Evolutionary conservation across 1,140 invertebrate species (phyloP).

Genomic region (Subanguina moxae): DNA sequence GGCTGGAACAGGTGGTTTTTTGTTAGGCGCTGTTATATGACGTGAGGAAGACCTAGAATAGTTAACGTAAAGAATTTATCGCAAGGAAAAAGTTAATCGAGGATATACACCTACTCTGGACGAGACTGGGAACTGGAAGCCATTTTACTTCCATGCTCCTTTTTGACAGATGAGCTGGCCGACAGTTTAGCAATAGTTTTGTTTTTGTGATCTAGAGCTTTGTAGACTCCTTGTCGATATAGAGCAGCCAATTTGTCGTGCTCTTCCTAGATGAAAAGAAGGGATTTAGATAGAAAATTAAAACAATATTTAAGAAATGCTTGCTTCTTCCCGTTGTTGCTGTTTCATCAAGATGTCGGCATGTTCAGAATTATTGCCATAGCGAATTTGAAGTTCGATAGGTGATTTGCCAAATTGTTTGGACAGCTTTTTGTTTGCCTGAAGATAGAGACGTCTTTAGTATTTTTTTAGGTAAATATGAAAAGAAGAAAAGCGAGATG

Average conservation of each 20-base stretch:
- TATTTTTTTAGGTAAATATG: background rate
- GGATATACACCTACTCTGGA: no score
- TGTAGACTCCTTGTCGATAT: conserved; percentile 12
- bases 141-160: no score
- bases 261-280: conserved; percentile 11
- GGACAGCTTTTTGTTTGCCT: conserved; percentile 39
- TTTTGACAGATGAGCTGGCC: no score
- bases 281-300: background rate
- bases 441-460: conserved; percentile 3
- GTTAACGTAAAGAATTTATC: no score
- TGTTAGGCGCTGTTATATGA: no score
- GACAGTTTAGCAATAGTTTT: no score
- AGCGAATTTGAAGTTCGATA: conserved; percentile 28
- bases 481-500: conserved; percentile 17
- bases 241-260: conserved; percentile 1
- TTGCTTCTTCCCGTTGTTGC: conserved; percentile 28
- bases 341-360: conserved; percentile 24
- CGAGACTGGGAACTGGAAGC: no score
- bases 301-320: background rate
- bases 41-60: no score
- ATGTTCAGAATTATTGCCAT: conserved; percentile 30
- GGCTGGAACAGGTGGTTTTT: no score
- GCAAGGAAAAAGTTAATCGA: no score
- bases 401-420: conserved; percentile 27
- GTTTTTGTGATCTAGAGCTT: background rate